Evolutionary conservation across 2,888 invertebrate species (phyloP), one percentile per base, ranked within the genome.

Genomic region (Geophilus truncorum): DNA sequence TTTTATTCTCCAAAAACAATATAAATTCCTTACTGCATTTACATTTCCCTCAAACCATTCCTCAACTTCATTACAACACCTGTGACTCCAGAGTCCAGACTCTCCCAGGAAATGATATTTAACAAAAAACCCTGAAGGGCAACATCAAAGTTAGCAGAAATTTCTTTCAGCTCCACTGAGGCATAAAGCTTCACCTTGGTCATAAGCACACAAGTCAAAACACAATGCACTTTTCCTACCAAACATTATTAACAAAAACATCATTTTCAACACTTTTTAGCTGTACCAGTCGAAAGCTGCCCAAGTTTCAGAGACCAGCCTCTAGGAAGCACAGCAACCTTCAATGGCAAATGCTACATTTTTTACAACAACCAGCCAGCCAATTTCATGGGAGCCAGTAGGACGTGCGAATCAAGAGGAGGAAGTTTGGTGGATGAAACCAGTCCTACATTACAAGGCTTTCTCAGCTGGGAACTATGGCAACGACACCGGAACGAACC

Each of bases 401-500:
- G 91, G 0, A 94, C 94, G 87, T 96, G 96, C 85, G 91, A 92
- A 51, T 90, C 91, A 0, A 90, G 95, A 15, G 95, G 94, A 3
- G 95, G 95, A 0, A 93, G 94, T 0, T 88, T 96, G 36, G 93
- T 96, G 4, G 94, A 95, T 85, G 96, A 96, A 87, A 95, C 95
- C 86, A 96, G 96, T 88, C 95, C 96, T 0, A 96, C 96, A 0
- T 89, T 96, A 40, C 96, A 96, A 88, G 96, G 96, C 0, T 96
- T 96, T 87, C 93, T 96, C 83, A 95, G 95, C 86, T 96, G 96
- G 96, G 96, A 96, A 86, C 88, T 96, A 51, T 96, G 96, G 94
- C 90, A 96, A 82, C 89, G 96, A 78, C 96, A 96, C 87, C 91
- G 94, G 85, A 95, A 93, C 85, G 96, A 96, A 88, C 93, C 93